Conservation (phyloP, 2,113 vertebrate species). For the Lagopus muta region DNA sequence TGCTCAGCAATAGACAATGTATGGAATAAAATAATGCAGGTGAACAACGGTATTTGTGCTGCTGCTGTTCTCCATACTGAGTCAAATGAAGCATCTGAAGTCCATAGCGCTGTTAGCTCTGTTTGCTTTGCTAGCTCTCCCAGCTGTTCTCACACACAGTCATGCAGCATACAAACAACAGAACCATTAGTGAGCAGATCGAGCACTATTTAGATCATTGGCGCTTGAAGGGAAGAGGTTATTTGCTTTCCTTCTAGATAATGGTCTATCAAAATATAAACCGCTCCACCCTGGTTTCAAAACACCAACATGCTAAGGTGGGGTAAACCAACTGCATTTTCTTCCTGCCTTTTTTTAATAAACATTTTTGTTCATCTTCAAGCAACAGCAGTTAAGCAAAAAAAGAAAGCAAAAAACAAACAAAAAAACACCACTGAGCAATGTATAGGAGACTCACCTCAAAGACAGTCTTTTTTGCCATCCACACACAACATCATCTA, state of each 20-base stretch:
- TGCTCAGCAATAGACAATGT: neutral
- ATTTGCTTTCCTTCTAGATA: slow-evolving; percentile 40
- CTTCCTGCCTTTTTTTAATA: slow-evolving; percentile 3
- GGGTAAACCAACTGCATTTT: neutral
- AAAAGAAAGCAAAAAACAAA: neutral
- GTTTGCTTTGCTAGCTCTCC: neutral
- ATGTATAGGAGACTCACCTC: neutral
- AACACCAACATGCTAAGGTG: slow-evolving; percentile 9
- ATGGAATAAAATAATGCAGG: neutral
- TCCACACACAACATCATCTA: neutral
- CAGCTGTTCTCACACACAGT: neutral
- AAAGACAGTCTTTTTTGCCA: neutral
- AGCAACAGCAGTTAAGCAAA: neutral
- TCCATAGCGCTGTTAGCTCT: neutral
- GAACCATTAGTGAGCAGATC: neutral
- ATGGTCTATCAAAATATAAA: slow-evolving; percentile 35
- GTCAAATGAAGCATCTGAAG: neutral
- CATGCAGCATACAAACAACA: neutral
- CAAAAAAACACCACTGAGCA: neutral
- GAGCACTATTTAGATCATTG: neutral
- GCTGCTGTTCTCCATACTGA: neutral
- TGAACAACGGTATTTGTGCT: neutral
- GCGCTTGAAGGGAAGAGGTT: neutral
- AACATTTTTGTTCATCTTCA: neutral
- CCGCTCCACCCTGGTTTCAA: slow-evolving; percentile 54